These are phyloP conservation scores for Callospermophilus lateralis DNA, from an alignment of 2,113 vertebrate species.

Conservation along the genomic window DNA sequence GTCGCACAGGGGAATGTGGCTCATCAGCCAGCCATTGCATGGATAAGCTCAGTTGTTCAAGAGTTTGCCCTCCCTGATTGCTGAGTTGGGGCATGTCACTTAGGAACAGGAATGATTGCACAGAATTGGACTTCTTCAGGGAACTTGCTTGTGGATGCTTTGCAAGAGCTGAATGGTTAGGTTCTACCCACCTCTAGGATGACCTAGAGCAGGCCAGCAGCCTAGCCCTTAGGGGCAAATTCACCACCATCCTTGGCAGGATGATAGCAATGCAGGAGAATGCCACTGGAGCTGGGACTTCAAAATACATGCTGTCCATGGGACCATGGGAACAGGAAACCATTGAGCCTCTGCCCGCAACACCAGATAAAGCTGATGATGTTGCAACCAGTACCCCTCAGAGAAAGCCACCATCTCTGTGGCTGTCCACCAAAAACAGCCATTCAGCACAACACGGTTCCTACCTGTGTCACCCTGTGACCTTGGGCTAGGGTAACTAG, in stretches of 20 bases:
- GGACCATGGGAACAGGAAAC: too few species aligned
- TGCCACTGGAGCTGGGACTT: neutral
- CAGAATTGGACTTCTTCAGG: neutral
- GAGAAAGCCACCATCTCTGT: neutral
- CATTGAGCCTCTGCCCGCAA: too few species aligned
- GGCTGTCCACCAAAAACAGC: neutral
- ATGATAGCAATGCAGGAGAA: too few species aligned
- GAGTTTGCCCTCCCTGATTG: neutral
- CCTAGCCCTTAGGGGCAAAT: too few species aligned
- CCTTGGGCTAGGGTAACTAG: too few species aligned
- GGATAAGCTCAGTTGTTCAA: neutral
- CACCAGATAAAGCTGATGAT: too few species aligned
- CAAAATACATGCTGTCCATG: neutral
- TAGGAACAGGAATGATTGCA: neutral
- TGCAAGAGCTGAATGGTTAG: too few species aligned
- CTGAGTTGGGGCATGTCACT: neutral
- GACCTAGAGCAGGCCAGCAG: neutral
- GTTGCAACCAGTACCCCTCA: too few species aligned
- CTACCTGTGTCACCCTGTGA: neutral
- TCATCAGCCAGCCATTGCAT: too few species aligned
- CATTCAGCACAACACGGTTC: neutral
- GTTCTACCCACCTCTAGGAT: neutral
- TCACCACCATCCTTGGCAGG: fast-evolving
- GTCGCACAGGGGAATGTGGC: too few species aligned
- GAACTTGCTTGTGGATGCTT: too few species aligned